Evolutionary conservation across 2,888 invertebrate genomes (phyloP).

Genomic region (Carterocephalus palaemon): DNA sequence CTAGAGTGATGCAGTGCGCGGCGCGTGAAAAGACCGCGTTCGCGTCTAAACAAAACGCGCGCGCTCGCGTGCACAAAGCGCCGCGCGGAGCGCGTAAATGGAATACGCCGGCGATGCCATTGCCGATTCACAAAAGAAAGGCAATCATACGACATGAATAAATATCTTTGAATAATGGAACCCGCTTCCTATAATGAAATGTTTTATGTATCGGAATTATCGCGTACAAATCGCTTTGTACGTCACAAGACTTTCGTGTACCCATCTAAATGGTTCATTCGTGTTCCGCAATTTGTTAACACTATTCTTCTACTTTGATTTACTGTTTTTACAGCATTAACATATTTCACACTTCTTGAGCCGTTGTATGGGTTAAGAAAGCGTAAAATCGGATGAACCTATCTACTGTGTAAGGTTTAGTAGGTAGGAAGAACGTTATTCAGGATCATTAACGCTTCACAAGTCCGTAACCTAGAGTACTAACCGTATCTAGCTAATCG

Average conservation of each 20-base stretch:
- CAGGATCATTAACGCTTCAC: constrained; percentile 24
- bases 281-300: constrained; percentile 36
- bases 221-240: constrained; percentile 62
- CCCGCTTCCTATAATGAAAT: constrained; percentile 71
- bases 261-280: constrained; percentile 31
- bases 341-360: constrained; percentile 28
- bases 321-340: constrained; percentile 24
- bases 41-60: constrained; percentile 56
- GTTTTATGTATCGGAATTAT: constrained; percentile 74
- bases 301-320: constrained; percentile 31
- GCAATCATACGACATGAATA: constrained; percentile 79
- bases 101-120: constrained; percentile 67
- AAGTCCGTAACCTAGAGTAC: constrained; percentile 32
- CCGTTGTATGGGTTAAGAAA: constrained; percentile 25
- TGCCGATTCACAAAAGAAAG: constrained; percentile 76
- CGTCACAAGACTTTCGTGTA: constrained; percentile 28
- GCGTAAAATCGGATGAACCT: constrained; percentile 23
- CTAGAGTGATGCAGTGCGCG: constrained; percentile 32
- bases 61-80: constrained; percentile 66
- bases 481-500: constrained; percentile 41
- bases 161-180: constrained; percentile 77
- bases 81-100: constrained; percentile 63
- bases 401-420: neutral
- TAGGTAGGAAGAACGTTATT: constrained; percentile 11
- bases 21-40: constrained; percentile 53